A percentile compares a stretch with the other conserved stretches of the same genome.
Conservation (phyloP, 1,140 invertebrate species). For the Meloidogyne floridensis region DNA sequence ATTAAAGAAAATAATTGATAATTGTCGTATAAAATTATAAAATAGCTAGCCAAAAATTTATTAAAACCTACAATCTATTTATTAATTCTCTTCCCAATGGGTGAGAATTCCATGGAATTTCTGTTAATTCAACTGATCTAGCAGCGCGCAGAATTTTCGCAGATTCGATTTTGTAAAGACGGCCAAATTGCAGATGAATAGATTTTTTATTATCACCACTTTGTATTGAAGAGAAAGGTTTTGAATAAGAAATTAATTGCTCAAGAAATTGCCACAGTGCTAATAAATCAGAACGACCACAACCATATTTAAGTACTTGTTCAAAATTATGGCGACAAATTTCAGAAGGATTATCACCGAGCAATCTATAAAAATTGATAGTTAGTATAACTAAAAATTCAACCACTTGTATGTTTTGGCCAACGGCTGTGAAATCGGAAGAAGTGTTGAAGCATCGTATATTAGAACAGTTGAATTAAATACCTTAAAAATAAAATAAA, state of each 20-base stretch:
- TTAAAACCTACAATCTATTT: conserved; percentile 28
- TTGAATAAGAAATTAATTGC: conserved; percentile 23
- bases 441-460: conserved; percentile 30
- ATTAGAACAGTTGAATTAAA: conserved; percentile 35
- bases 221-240: background rate
- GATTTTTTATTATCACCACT: background rate
- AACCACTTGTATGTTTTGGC: conserved; percentile 29
- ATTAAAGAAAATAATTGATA: background rate
- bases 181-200: background rate
- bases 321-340: conserved; percentile 40
- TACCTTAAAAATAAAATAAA: background rate
- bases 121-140: background rate
- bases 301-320: conserved; percentile 20
- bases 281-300: conserved; percentile 26
- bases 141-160: background rate
- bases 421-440: conserved; percentile 33
- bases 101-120: conserved; percentile 33
- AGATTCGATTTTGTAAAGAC: background rate
- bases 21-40: background rate
- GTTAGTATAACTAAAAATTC: background rate
- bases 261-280: conserved; percentile 38
- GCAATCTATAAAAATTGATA: conserved; percentile 16
- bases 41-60: background rate
- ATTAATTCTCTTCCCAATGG: conserved; percentile 37
- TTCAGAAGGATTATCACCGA: conserved; percentile 29